Evolutionary conservation across 2,113 vertebrate genomes (phyloP).

Genomic region (Lathamus discolor): DNA sequence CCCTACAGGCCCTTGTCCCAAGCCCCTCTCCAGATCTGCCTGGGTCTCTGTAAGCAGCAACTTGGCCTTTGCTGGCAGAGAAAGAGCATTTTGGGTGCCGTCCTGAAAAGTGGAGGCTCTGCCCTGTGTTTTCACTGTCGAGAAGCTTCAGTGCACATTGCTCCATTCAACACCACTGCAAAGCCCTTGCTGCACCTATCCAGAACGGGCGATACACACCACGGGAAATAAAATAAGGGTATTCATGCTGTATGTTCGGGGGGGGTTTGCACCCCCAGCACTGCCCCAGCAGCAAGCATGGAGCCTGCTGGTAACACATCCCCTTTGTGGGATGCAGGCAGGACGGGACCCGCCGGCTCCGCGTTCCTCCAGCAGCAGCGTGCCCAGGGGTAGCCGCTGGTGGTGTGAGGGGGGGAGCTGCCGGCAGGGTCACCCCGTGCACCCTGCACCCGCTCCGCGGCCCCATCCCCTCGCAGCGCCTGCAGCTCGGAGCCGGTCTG

Average conservation of each 20-base stretch:
- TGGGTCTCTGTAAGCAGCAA: background rate
- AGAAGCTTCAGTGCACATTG: rapidly evolving
- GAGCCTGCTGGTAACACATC: background rate
- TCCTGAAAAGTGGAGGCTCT: background rate
- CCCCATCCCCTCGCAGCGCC: background rate
- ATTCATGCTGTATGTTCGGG: background rate
- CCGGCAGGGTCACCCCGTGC: background rate
- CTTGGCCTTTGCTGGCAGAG: background rate
- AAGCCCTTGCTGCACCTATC: background rate
- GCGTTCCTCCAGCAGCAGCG: rapidly evolving
- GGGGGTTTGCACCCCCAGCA: background rate
- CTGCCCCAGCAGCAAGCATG: background rate
- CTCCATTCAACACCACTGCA: background rate
- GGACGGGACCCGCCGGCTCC: rapidly evolving
- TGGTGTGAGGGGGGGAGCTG: rapidly evolving
- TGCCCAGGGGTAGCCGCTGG: rapidly evolving
- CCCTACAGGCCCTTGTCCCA: background rate
- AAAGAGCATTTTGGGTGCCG: background rate
- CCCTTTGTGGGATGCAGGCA: rapidly evolving
- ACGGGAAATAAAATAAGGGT: background rate
- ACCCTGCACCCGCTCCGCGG: rapidly evolving
- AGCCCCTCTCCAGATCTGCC: background rate
- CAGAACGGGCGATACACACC: too few species aligned
- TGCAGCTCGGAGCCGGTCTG: background rate
- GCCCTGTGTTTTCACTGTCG: background rate